A percentile compares a stretch with the other conserved stretches of the same genome.
Conservation (phyloP, 2,797 vertebrate species). For the Alca torda region DNA sequence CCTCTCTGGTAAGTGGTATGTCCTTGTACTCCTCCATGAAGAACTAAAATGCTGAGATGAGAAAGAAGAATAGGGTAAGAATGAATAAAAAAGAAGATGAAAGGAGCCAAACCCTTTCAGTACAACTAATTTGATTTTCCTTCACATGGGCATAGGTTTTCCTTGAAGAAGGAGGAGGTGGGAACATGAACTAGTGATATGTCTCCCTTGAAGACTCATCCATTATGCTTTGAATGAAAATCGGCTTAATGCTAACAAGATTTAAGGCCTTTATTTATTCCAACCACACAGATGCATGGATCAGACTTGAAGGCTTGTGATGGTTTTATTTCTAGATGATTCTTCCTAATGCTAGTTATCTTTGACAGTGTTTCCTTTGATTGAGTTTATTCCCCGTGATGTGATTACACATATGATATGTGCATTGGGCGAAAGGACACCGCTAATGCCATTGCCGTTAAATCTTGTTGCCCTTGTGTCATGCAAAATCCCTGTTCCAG, state of each 20-base stretch:
- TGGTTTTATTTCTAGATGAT: background rate
- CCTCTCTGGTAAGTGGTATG: background rate
- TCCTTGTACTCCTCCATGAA: background rate
- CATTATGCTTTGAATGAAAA: background rate
- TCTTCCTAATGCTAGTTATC: background rate
- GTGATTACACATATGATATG: background rate
- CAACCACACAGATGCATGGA: background rate
- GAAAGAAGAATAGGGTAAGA: background rate
- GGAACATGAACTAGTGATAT: background rate
- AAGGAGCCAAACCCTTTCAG: background rate
- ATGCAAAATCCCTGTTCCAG: background rate
- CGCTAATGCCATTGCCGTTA: background rate
- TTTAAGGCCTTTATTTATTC: conserved; percentile 15
- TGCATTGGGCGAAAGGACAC: background rate
- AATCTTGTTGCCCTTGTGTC: background rate
- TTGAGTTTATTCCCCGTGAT: background rate
- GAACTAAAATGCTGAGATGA: background rate
- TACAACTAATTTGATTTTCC: background rate
- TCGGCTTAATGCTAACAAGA: background rate
- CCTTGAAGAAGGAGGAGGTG: background rate
- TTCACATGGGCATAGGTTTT: background rate
- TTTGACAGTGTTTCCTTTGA: conserved; percentile 4
- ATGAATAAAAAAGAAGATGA: background rate
- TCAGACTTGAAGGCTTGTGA: background rate
- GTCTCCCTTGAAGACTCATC: background rate